Evolutionary conservation across 2,797 vertebrate species (phyloP).

Genomic region (Typhlichthys eigenmanni): DNA sequence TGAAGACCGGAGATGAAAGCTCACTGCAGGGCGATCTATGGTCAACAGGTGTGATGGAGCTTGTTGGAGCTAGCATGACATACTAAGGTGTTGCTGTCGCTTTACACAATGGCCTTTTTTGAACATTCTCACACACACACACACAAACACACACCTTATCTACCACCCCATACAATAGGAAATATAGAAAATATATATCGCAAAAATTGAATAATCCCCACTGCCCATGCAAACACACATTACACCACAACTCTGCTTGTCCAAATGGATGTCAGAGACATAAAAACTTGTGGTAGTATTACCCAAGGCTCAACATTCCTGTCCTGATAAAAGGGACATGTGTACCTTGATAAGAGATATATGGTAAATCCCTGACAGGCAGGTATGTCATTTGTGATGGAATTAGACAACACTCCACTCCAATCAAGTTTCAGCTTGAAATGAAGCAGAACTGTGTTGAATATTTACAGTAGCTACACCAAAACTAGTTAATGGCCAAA

Average conservation of each 20-base stretch:
- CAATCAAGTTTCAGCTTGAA: too few species aligned
- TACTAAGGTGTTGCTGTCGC: background rate
- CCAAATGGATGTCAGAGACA: conserved; percentile 18
- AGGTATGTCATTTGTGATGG: too few species aligned
- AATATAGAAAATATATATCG: background rate
- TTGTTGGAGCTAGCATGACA: background rate
- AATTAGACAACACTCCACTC: too few species aligned
- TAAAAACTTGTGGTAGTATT: conserved; percentile 5
- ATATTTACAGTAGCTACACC: too few species aligned
- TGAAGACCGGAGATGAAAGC: conserved; percentile 26
- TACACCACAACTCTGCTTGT: conserved; percentile 8
- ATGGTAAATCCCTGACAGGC: too few species aligned
- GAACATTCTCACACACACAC: too few species aligned
- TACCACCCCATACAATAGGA: too few species aligned
- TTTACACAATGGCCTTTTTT: too few species aligned
- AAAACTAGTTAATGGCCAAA: too few species aligned
- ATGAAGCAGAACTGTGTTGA: too few species aligned
- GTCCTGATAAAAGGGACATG: background rate
- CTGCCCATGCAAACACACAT: conserved; percentile 12
- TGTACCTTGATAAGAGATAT: too few species aligned
- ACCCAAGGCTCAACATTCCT: conserved; percentile 13
- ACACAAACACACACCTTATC: too few species aligned
- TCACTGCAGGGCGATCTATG: conserved; percentile 25
- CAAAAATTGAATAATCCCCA: conserved; percentile 5
- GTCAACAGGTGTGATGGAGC: conserved; percentile 36